Base-by-base conservation (phyloP, 2,797 vertebrate species). In the Propithecus deckenii region DNA sequence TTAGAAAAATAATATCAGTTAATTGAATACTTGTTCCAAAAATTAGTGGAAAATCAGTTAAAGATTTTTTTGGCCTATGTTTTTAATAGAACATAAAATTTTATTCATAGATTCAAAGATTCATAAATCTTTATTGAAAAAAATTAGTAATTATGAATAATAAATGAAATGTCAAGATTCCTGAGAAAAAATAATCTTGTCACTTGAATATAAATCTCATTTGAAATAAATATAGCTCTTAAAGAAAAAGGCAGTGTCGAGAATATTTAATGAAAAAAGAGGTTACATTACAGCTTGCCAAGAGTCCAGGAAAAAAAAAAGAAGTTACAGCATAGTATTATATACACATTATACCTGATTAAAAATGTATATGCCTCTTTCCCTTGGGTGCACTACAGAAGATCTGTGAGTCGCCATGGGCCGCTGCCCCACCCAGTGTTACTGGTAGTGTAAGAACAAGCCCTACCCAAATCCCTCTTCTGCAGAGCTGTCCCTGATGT, bases 181-280 rank as follows among this genome's bases (percentile, higher is more conserved):
- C 52, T 83, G 57, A 86, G 17, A 14, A 57, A 86, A 86, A 65
- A 78, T 7, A 52, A 17, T 65, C 71, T 87, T 59, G 8, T 67
- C 11, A 50, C 28, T 50, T 79, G 50, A 80, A 63, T 69, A 67
- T 63, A 93, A 80, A 78, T 12, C 15, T 80, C 18, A 78, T 41
- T 76, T 74, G 46, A 93, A 92, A 89, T 74, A 79, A 94, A 85
- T 59, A 43, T 59, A 59, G 30, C 43, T 89, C 86, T 92, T 41
- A 65, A 93, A 93, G 52, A 61, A 78, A 89, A 89, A 90, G 13
- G 48, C 72, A 52, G 38, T 65, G 86, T 69, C 57, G 8, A 72
- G 46, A 85, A 23, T 71, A 90, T 74, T 74, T 65, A 72, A 46
- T 50, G 15, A 57, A 63, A 93, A 90, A 63, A 89, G 22, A 74